Evolutionary conservation across 2,797 vertebrate species (phyloP).

Genomic region (Thunnus albacares): DNA sequence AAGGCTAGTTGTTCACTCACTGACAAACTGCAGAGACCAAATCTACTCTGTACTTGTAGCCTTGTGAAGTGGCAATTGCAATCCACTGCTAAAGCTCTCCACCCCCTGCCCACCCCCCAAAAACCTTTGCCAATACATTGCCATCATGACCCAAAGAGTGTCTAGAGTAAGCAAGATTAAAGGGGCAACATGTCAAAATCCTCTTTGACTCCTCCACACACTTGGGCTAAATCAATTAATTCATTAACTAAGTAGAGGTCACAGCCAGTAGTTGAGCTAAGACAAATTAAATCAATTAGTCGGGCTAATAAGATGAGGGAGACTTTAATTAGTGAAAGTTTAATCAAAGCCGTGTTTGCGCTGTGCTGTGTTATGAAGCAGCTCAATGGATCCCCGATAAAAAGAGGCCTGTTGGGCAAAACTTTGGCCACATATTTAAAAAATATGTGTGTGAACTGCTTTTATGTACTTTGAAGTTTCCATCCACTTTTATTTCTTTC

Average conservation of each 20-base stretch:
- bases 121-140: slow-evolving; percentile 53
- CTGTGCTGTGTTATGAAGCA: slow-evolving; percentile 80
- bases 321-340: slow-evolving; percentile 97
- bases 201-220: slow-evolving; percentile 79
- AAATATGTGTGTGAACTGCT: not conserved
- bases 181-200: slow-evolving; percentile 82
- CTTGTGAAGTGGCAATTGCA: slow-evolving; percentile 21
- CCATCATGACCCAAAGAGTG: slow-evolving; percentile 51
- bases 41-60: slow-evolving; percentile 14
- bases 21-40: slow-evolving; percentile 46
- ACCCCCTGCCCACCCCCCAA: slow-evolving; percentile 4
- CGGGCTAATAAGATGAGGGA: slow-evolving; percentile 92
- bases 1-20: slow-evolving; percentile 42
- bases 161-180: slow-evolving; percentile 79
- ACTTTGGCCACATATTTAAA: slow-evolving; percentile 40
- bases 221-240: slow-evolving; percentile 86
- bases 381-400: slow-evolving; percentile 72
- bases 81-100: slow-evolving; percentile 29
- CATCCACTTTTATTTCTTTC: slow-evolving; percentile 1
- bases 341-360: slow-evolving; percentile 91
- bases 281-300: slow-evolving; percentile 97
- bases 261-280: slow-evolving; percentile 81
- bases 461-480: not conserved
- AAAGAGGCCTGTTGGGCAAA: slow-evolving; percentile 49
- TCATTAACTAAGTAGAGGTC: slow-evolving; percentile 89